A percentile compares a stretch with the other conserved stretches of the same genome.
These are phyloP conservation scores for Fopius arisanus DNA, from an alignment of 1,140 invertebrate species.

Conservation along the genomic window DNA sequence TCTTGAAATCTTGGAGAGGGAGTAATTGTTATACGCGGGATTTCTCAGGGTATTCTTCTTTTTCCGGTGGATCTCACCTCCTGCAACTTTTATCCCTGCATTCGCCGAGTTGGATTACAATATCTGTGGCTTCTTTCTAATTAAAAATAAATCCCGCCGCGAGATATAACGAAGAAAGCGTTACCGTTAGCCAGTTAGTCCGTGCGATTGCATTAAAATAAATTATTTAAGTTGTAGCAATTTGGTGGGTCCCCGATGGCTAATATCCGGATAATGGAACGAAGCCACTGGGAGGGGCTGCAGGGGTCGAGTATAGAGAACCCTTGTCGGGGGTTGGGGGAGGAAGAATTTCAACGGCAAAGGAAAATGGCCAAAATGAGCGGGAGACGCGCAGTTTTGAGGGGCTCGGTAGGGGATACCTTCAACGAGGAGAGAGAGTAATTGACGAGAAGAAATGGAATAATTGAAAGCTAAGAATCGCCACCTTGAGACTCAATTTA, in stretches of 20 bases:
- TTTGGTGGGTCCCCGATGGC: constrained; percentile 62
- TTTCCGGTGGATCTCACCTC: not conserved
- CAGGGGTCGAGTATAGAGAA: constrained; percentile 17
- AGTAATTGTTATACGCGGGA: too few relatives aligned
- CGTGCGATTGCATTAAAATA: constrained; percentile 61
- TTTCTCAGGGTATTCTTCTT: not conserved
- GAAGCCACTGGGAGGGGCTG: constrained; percentile 40
- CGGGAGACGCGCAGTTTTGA: not conserved
- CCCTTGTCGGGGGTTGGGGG: constrained; percentile 1
- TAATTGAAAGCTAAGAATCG: constrained; percentile 51
- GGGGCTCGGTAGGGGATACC: not conserved
- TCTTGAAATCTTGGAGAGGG: too few relatives aligned
- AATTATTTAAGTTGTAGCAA: constrained; percentile 65
- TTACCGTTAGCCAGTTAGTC: constrained; percentile 53
- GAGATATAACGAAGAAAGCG: constrained; percentile 23
- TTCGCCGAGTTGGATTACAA: constrained; percentile 9
- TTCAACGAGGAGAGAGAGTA: constrained; percentile 34
- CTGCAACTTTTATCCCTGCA: constrained; percentile 17
- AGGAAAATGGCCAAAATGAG: constrained; percentile 37
- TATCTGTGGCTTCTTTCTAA: constrained; percentile 29
- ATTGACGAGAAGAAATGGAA: constrained; percentile 60
- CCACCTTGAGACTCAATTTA: constrained; percentile 35
- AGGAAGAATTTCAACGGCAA: constrained; percentile 33
- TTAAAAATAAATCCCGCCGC: constrained; percentile 53
- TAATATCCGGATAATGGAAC: constrained; percentile 64